phyloP scores from a whole-genome alignment of 2,888 invertebrate genomes.

The Catocala nupta region DNA sequence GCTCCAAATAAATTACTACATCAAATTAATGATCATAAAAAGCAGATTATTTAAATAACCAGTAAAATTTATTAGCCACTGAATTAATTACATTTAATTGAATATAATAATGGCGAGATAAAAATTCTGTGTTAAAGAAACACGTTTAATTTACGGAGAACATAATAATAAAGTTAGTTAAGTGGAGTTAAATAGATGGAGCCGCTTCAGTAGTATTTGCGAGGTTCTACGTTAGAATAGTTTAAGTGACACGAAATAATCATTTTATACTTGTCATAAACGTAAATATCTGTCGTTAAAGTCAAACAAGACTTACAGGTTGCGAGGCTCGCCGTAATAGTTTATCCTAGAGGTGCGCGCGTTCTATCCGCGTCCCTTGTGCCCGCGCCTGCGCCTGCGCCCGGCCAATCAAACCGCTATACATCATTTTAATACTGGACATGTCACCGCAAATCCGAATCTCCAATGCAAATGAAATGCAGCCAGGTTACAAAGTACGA shows the following conservation, averaged over 20 bases:
- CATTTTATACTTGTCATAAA: constrained; percentile 53
- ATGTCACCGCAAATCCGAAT: constrained; percentile 83
- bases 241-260: constrained; percentile 39
- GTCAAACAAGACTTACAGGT: constrained; percentile 53
- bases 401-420: constrained; percentile 78
- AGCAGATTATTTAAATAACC: constrained; percentile 32
- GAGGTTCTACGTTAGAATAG: constrained; percentile 21
- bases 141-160: constrained; percentile 25
- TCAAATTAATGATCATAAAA: constrained; percentile 37
- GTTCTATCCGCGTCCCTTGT: constrained; percentile 33
- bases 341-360: constrained; percentile 42
- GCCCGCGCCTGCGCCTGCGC: constrained; percentile 25
- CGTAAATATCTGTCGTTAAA: constrained; percentile 57
- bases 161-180: constrained; percentile 18
- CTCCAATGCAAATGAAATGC: constrained; percentile 84
- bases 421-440: constrained; percentile 85
- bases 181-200: constrained; percentile 8
- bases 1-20: constrained; percentile 34
- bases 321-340: constrained; percentile 30
- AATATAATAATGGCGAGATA: constrained; percentile 20
- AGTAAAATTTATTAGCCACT: constrained; percentile 30
- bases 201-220: constrained; percentile 22
- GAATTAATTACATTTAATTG: constrained; percentile 41
- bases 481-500: constrained; percentile 71
- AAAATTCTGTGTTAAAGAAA: constrained; percentile 26